Evolutionary conservation across 2,113 vertebrate genomes (phyloP).

Genomic region (Motacilla tschutschensis): DNA sequence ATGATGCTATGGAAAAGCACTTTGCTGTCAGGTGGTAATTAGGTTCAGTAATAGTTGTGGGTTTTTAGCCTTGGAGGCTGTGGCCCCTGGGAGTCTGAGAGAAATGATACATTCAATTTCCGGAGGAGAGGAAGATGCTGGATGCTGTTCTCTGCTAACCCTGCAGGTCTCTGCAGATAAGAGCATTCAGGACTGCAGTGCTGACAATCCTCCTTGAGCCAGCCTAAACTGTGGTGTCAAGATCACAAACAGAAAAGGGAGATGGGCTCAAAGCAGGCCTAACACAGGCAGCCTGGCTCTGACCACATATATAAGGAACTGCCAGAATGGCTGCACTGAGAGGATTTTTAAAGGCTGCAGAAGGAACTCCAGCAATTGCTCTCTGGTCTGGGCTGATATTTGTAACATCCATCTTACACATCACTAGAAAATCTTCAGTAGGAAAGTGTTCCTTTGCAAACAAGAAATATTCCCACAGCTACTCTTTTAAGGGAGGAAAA

Average conservation of each 20-base stretch:
- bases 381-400: not conserved
- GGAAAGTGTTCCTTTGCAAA: not conserved
- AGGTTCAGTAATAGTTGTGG: conserved; percentile 57
- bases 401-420: not conserved
- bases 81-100: conserved; percentile 49
- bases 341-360: conserved; percentile 13
- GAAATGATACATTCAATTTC: conserved; percentile 61
- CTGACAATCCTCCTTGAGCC: conserved; percentile 50
- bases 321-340: not conserved
- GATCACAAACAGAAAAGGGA: conserved; percentile 4
- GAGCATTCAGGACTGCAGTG: conserved; percentile 17
- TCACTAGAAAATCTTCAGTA: not conserved
- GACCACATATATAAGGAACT: not conserved
- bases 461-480: not conserved
- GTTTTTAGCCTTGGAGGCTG: conserved; percentile 51
- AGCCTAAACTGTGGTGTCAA: conserved; percentile 34
- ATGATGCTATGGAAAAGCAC: conserved; percentile 31
- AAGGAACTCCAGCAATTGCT: not conserved
- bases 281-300: not conserved
- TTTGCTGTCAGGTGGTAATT: conserved; percentile 64
- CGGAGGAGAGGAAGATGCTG: conserved; percentile 36
- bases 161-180: conserved; percentile 55
- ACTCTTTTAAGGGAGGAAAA: not conserved
- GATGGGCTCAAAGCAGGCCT: not conserved
- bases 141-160: conserved; percentile 49